A percentile compares a stretch with the other conserved stretches of the same genome.
These are phyloP conservation scores for Neodontobutis hainanensis DNA, from an alignment of 2,113 vertebrate genomes.

Conservation along the genomic window DNA sequence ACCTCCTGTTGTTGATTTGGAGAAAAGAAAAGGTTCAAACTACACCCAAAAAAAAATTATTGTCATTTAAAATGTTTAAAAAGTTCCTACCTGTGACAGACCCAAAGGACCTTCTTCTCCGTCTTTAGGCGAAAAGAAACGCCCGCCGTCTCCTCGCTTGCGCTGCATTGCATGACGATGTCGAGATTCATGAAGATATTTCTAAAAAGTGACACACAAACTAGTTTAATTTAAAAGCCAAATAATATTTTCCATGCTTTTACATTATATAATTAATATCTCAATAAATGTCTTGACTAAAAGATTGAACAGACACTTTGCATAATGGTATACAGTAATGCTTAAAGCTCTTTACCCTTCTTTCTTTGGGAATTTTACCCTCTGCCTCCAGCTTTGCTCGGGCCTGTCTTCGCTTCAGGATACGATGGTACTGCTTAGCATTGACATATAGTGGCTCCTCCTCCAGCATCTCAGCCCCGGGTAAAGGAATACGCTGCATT, in stretches of 20 bases:
- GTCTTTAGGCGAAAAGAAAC: constrained; percentile 97
- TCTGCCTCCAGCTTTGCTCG: constrained; percentile 96
- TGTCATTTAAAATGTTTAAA: neutral
- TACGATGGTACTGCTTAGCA: constrained; percentile 98
- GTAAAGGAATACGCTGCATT: constrained; percentile 95
- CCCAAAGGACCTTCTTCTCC: constrained; percentile 87
- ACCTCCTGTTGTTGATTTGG: constrained; percentile 78
- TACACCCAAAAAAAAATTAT: neutral
- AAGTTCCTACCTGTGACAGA: constrained; percentile 81
- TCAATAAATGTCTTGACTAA: too few species aligned
- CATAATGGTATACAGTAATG: too few species aligned
- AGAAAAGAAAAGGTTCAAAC: neutral
- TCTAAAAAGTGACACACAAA: constrained; percentile 71
- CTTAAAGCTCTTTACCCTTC: constrained; percentile 82
- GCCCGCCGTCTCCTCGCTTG: constrained; percentile 93
- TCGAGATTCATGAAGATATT: constrained; percentile 97
- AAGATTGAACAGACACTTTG: too few species aligned
- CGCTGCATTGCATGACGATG: constrained; percentile 97
- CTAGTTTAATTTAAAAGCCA: too few species aligned
- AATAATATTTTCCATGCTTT: too few species aligned
- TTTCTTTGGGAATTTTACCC: constrained; percentile 97
- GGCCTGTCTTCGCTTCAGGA: constrained; percentile 94
- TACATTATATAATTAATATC: too few species aligned
- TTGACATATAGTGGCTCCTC: constrained; percentile 98
- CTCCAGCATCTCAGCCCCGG: constrained; percentile 97